A percentile compares a stretch with the other conserved stretches of the same genome.
Evolutionary conservation across 1,140 invertebrate species (phyloP).

Genomic region (Spodoptera frugiperda): DNA sequence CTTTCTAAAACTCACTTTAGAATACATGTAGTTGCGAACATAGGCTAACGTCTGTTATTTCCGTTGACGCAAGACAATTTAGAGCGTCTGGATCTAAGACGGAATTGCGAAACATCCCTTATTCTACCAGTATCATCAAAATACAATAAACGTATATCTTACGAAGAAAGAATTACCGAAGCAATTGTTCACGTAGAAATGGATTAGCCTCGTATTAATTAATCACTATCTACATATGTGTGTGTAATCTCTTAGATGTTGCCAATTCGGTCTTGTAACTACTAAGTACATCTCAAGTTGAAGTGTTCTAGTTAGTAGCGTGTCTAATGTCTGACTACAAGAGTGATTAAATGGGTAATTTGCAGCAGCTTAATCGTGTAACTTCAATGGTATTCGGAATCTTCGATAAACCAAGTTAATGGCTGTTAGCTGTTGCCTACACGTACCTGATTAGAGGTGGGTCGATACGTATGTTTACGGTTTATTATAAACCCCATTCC

Average conservation of each 20-base stretch:
- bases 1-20: conserved; percentile 11
- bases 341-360: conserved; percentile 37
- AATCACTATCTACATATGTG: conserved; percentile 4
- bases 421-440: conserved; percentile 1
- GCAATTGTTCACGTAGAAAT: neutral
- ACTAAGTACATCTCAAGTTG: neutral
- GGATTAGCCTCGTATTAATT: conserved; percentile 13
- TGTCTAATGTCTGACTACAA: conserved; percentile 22
- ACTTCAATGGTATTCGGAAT: conserved; percentile 27
- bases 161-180: neutral
- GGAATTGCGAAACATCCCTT: neutral
- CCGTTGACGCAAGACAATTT: conserved; percentile 3
- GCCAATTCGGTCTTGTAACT: neutral
- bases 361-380: conserved; percentile 29
- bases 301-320: neutral
- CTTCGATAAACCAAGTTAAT: conserved; percentile 27
- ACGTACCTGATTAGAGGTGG: neutral
- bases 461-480: neutral
- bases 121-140: conserved; percentile 1
- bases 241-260: neutral
- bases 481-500: neutral
- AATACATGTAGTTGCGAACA: conserved; percentile 10
- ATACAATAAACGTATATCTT: neutral
- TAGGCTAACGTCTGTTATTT: neutral
- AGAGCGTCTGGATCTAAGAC: neutral